Evolutionary conservation across 2,797 vertebrate genomes (phyloP), one percentile per base, ranked within the genome.

Genomic region (Xyrichtys novacula): DNA sequence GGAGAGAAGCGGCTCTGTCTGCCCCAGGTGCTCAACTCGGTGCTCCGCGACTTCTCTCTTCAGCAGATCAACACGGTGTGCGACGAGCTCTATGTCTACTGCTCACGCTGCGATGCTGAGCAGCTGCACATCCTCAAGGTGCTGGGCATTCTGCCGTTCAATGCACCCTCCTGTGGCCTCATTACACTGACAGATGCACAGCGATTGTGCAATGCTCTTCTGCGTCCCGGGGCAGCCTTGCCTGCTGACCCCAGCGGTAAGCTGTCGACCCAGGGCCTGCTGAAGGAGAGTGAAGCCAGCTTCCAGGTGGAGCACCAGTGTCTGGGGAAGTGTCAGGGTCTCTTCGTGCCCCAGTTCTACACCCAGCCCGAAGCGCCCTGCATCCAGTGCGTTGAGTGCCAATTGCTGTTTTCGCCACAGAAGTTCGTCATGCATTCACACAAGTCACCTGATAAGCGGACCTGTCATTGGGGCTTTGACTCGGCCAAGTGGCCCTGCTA

Each of bases 371-470:
- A 98, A 65, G 96, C 96, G 0, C 95, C 95, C 0, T 99, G 98
- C 71, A 96, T 99, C 91, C 98, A 98, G 91, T 99, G 98, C 52
- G 80, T 96, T 42, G 97, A 99, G 84, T 99, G 98, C 89, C 96
- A 96, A 25, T 94, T 96, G 74, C 96, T 99, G 88, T 99, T 98
- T 90, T 97, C 98, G 0, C 96, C 98, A 6, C 97, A 98, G 91
- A 98, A 97, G 1, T 99, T 99, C 42, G 98, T 99, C 86, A 97
- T 99, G 96, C 98, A 99, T 87, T 99, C 97, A 0, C 98, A 99
- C 88, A 95, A 96, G 70, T 96, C 96, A 23, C 97, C 97, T 0
- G 97, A 98, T 93, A 99, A 99, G 94, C 96, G 98, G 90, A 99
- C 98, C 89, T 99, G 98, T 87, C 98, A 99, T 87, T 99, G 98